Conservation (phyloP, 2,888 invertebrate genomes). For the Zaprionus obscuricornis region DNA sequence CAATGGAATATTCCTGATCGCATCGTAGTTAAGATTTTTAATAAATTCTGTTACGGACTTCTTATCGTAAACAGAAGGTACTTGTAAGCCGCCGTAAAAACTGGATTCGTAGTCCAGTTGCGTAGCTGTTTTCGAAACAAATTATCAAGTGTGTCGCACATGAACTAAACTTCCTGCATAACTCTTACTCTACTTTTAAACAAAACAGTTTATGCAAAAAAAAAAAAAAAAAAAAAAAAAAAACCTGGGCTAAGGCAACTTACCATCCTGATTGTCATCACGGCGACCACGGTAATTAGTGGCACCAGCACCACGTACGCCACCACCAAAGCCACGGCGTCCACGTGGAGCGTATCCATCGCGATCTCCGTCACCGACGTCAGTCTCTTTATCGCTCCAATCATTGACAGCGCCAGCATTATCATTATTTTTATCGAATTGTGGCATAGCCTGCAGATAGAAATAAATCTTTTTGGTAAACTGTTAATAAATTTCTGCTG, state of each 20-base stretch:
- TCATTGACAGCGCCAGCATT: slow-evolving; percentile 2
- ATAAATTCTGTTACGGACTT: slow-evolving; percentile 55
- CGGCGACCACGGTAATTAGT: background rate
- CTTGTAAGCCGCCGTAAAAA: background rate
- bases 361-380: slow-evolving; percentile 20
- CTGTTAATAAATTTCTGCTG: background rate
- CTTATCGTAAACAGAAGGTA: slow-evolving; percentile 55
- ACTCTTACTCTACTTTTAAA: too few relatives aligned
- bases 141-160: slow-evolving; percentile 1
- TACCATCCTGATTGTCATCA: slow-evolving; percentile 11
- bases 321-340: slow-evolving; percentile 37
- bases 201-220: too few relatives aligned
- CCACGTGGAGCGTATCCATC: slow-evolving; percentile 55
- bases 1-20: slow-evolving; percentile 14
- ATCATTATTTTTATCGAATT: background rate
- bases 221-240: too few relatives aligned
- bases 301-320: slow-evolving; percentile 15
- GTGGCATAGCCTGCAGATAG: background rate
- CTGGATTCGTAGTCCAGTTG: background rate
- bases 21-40: slow-evolving; percentile 15
- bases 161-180: slow-evolving; percentile 6
- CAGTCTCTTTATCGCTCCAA: background rate
- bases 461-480: background rate
- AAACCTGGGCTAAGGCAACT: too few relatives aligned
- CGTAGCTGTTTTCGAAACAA: slow-evolving; percentile 12